Evolutionary conservation across 1,140 invertebrate genomes (phyloP), one percentile per base, ranked within the genome.

Genomic region (Chrysopa pallens): DNA sequence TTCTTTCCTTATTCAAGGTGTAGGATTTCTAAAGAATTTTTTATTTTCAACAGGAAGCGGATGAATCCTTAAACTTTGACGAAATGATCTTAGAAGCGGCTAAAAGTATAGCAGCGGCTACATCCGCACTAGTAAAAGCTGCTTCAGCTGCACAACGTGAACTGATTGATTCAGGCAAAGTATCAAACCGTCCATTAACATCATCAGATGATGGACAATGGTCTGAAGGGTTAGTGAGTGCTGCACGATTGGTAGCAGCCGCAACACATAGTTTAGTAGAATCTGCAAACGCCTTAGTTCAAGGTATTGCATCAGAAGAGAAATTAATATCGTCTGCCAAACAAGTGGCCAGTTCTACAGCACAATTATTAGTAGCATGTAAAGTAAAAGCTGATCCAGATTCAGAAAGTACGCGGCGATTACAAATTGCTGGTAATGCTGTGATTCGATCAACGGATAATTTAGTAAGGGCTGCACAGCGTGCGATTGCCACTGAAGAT

Each of bases 51-150:
- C 53, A 89, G 81, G 85, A 93, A 64, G 76, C 90, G 4, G 89
- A 93, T 59, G 89, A 96, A 61, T 84, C 74, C 45, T 72, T 93
- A 63, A 94, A 94, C 63, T 95, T 98, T 66, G 95, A 99, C 59
- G 94, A 98, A 61, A 95, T 98, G 81, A 98, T 99, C 48, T 62
- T 99, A 48, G 90, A 96, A 60, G 93, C 94, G 3, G 93, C 93
- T 8, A 96, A 97, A 66, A 94, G 91, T 0, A 98, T 99, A 48
- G 91, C 94, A 40, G 80, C 88, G 1, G 95, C 94, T 0, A 97
- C 94, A 0, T 91, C 93, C 4, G 91, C 92, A 0, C 63, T 98
- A 1, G 91, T 99, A 0, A 87, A 95, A 56, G 91, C 93, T 1
- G 94, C 95, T 0, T 93, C 90, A 40, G 84, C 88, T 6, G 92